Evolutionary conservation across 2,888 invertebrate genomes (phyloP).

Genomic region (Rhagonycha lutea): DNA sequence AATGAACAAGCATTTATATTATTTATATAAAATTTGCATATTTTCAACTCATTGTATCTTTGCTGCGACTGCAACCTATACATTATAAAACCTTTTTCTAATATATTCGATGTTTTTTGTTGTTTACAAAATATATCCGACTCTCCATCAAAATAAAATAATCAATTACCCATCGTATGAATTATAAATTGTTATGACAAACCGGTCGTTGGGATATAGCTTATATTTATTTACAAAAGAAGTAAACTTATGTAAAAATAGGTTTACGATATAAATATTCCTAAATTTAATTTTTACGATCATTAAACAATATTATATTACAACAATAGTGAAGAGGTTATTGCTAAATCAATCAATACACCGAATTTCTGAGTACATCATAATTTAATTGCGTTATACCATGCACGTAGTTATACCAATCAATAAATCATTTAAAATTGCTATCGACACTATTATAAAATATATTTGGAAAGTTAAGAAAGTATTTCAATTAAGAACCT

Average conservation of each 20-base stretch:
- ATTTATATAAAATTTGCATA: neutral
- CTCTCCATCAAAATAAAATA: neutral
- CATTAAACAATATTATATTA: conserved; percentile 7
- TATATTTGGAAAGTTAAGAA: neutral
- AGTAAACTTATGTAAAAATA: conserved; percentile 9
- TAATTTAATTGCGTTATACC: neutral
- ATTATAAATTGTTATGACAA: conserved; percentile 1
- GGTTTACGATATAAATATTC: neutral
- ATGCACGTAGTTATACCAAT: neutral
- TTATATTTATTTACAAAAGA: conserved; percentile 5
- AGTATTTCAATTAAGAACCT: neutral
- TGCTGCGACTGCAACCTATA: neutral
- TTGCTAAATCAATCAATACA: neutral
- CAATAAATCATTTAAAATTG: neutral
- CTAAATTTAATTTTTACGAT: neutral
- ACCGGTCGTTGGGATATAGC: neutral
- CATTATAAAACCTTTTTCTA: neutral
- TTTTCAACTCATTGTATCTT: neutral
- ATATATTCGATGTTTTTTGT: neutral
- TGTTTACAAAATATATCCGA: neutral
- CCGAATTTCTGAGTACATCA: neutral
- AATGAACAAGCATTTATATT: neutral
- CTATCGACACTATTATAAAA: neutral
- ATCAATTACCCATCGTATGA: neutral
- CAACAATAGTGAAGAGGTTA: neutral